Conservation (phyloP, 2,888 invertebrate species). For the Heteropelma amictum region DNA sequence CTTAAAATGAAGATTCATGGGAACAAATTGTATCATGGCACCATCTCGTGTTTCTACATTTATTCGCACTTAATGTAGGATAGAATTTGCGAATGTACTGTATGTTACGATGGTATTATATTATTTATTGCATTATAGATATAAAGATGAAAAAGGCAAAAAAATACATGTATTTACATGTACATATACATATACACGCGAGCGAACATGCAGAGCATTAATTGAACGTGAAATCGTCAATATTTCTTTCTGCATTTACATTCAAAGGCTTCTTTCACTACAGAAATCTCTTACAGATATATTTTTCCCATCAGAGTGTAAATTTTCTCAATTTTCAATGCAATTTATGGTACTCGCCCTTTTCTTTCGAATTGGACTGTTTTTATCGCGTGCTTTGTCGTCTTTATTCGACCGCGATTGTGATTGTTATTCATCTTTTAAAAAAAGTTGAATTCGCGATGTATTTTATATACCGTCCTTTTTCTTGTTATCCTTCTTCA, state of each 20-base stretch:
- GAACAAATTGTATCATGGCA: conserved; percentile 30
- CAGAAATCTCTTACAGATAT: conserved; percentile 28
- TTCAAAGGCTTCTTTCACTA: background rate
- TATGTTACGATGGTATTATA: conserved; percentile 34
- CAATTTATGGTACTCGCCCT: background rate
- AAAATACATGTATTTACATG: conserved; percentile 22
- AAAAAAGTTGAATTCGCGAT: background rate
- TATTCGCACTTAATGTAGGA: conserved; percentile 18
- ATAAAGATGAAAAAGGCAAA: background rate
- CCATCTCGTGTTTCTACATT: background rate
- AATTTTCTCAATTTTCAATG: background rate
- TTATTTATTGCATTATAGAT: conserved; percentile 18
- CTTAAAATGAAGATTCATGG: conserved; percentile 8
- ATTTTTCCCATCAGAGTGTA: background rate
- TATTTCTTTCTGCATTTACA: background rate
- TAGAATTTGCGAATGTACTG: background rate
- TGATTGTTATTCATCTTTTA: background rate
- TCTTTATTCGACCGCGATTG: background rate
- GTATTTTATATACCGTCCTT: conserved; percentile 16
- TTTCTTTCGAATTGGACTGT: background rate
- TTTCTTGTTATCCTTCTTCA: background rate
- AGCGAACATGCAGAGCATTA: background rate
- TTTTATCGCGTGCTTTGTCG: background rate
- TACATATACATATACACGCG: background rate
- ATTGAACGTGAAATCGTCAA: background rate